Percentiles rank a stretch among this genome's conserved stretches.
Conservation (phyloP, 2,797 vertebrate genomes). For the Luscinia megarhynchos region DNA sequence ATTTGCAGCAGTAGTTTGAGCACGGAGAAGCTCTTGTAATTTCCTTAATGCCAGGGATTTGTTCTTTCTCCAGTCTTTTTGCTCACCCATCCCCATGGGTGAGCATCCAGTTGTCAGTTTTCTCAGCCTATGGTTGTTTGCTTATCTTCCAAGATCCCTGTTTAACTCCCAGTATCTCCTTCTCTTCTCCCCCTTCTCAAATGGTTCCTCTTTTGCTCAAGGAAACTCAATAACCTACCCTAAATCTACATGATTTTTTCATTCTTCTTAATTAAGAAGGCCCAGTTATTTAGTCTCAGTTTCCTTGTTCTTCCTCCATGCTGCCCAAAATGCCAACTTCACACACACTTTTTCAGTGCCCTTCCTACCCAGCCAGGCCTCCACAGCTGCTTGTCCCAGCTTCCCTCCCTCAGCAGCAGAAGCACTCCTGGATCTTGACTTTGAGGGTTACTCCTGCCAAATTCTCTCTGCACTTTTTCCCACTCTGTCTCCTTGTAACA, state of each 20-base stretch:
- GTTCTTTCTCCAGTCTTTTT: neutral
- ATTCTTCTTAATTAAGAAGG: neutral
- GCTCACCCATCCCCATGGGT: neutral
- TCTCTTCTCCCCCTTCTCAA: neutral
- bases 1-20: neutral
- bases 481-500: neutral
- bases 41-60: neutral
- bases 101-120: neutral
- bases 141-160: neutral
- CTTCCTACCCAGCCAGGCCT: neutral
- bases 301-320: neutral
- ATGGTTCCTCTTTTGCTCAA: neutral
- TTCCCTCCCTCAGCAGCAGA: neutral
- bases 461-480: neutral
- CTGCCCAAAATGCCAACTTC: neutral
- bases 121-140: neutral
- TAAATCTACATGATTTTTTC: neutral
- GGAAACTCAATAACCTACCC: neutral
- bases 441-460: neutral
- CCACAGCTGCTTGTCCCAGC: neutral
- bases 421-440: neutral
- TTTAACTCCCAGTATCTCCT: neutral
- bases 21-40: neutral
- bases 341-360: neutral
- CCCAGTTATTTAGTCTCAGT: neutral